These are phyloP conservation scores for Cathartes aura DNA, from an alignment of 2,113 vertebrate species.

Conservation along the genomic window DNA sequence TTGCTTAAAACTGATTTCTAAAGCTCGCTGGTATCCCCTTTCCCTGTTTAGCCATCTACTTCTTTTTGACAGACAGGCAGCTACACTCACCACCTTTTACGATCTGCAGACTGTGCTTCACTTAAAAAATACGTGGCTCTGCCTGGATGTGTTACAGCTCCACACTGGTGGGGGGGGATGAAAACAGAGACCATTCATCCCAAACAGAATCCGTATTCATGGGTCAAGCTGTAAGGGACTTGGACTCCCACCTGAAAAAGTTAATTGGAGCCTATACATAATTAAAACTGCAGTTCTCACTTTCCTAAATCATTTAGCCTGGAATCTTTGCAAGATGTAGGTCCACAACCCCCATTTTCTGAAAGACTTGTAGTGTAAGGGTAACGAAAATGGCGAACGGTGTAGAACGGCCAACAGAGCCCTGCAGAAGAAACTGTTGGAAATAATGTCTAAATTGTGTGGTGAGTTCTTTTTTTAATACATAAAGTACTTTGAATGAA, in stretches of 20 bases:
- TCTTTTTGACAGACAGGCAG: background rate
- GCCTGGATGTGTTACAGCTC: background rate
- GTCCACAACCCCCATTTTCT: background rate
- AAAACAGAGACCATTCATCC: constrained; percentile 22
- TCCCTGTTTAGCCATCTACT: background rate
- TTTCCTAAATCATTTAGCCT: background rate
- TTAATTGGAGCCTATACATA: background rate
- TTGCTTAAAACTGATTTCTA: background rate
- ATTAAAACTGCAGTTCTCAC: background rate
- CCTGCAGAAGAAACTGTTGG: background rate
- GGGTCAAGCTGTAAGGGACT: background rate
- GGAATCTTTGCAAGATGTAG: background rate
- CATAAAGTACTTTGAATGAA: background rate
- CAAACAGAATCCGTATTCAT: constrained; percentile 34
- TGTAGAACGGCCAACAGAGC: background rate
- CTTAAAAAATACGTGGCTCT: background rate
- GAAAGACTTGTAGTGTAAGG: background rate
- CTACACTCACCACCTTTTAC: background rate
- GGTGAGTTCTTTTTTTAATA: background rate
- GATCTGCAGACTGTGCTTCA: background rate
- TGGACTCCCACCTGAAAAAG: background rate
- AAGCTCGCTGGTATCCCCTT: background rate
- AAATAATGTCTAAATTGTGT: background rate
- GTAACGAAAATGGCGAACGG: background rate
- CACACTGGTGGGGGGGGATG: background rate